Percentiles rank a stretch among this genome's conserved stretches.
These are phyloP conservation scores for Meliscaeva auricollis DNA, from an alignment of 2,888 invertebrate genomes.

Conservation along the genomic window DNA sequence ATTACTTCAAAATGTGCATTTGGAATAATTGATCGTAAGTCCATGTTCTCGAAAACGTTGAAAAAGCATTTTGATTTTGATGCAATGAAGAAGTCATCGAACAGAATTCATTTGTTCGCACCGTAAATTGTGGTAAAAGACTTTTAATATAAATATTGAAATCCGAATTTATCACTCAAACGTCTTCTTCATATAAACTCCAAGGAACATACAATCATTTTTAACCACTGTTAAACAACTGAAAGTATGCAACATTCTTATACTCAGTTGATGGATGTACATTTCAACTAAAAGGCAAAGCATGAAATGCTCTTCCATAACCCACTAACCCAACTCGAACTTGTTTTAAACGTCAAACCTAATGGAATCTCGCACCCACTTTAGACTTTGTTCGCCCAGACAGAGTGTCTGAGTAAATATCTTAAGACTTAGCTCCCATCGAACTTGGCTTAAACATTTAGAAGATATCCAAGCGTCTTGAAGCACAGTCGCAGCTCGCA, in stretches of 20 bases:
- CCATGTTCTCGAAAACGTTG: too few species aligned
- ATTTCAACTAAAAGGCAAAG: neutral
- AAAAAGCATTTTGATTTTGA: too few species aligned
- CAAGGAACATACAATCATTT: too few species aligned
- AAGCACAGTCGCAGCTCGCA: conserved; percentile 28
- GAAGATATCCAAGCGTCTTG: conserved; percentile 35
- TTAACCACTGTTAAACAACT: neutral
- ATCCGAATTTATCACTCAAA: too few species aligned
- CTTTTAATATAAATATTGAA: too few species aligned
- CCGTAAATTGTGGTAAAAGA: too few species aligned
- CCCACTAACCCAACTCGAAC: conserved; percentile 19
- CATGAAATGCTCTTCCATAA: conserved; percentile 14
- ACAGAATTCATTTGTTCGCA: too few species aligned
- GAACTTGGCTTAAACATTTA: conserved; percentile 21
- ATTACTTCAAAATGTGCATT: too few species aligned
- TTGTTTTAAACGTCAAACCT: neutral
- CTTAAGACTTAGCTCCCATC: neutral
- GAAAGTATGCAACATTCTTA: conserved; percentile 31
- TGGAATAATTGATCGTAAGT: too few species aligned
- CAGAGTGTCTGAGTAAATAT: neutral
- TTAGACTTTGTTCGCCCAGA: neutral
- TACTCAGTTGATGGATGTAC: neutral
- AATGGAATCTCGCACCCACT: neutral
- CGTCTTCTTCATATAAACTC: too few species aligned
- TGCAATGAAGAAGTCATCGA: too few species aligned